phyloP scores from a whole-genome alignment of 2,797 vertebrate genomes.

The Taeniopygia guttata region DNA sequence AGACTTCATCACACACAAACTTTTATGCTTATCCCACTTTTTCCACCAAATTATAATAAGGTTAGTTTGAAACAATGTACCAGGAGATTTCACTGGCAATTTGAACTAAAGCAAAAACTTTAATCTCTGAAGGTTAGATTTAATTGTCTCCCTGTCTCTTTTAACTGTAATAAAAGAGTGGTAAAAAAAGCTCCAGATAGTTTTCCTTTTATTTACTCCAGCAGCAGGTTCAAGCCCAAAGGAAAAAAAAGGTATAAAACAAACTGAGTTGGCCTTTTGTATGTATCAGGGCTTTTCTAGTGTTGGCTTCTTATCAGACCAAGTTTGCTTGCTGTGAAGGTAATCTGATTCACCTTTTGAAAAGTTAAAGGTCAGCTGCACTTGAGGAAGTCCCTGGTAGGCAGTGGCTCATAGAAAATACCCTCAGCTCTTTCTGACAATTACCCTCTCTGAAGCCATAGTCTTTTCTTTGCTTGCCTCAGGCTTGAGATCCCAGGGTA shows the following conservation, averaged over 20 bases:
- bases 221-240: not conserved
- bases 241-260: not conserved
- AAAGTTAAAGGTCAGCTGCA: not conserved
- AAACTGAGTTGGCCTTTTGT: not conserved
- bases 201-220: not conserved
- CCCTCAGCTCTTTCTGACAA: not conserved
- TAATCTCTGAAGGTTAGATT: not conserved
- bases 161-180: not conserved
- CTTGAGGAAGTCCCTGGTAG: not conserved
- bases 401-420: not conserved
- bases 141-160: not conserved
- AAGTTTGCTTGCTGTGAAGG: slow-evolving; percentile 12
- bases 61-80: not conserved
- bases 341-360: slow-evolving; percentile 25
- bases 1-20: not conserved
- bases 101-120: not conserved
- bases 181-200: not conserved
- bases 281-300: not conserved
- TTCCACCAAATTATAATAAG: not conserved
- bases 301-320: not conserved
- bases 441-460: not conserved
- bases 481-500: not conserved
- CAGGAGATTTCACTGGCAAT: not conserved
- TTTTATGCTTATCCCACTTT: not conserved
- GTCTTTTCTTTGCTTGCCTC: not conserved